Base-by-base conservation (phyloP, 2,797 vertebrate species). In the Rhynchonycteris naso region DNA sequence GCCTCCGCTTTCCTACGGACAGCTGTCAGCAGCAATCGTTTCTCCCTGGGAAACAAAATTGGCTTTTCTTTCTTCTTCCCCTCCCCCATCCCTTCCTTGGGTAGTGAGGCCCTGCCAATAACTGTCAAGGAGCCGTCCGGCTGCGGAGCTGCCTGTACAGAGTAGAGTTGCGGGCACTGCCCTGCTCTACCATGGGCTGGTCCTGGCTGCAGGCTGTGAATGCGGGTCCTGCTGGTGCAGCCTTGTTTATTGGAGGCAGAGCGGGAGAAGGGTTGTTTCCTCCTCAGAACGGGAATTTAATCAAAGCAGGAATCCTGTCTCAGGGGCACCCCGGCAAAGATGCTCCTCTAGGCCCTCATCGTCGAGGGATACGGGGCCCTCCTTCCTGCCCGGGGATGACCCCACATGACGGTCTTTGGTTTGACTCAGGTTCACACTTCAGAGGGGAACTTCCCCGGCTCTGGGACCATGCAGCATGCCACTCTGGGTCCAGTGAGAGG, bases 1-100 rank as follows among this genome's bases (percentile, higher is more conserved):
- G 97, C 93, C 94, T 94, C 91, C 0, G 94, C 92, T 96, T 98
- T 98, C 97, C 98, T 98, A 98, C 93, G 98, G 98, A 98, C 98
- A 98, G 98, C 98, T 98, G 98, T 98, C 98, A 98, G 97, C 97
- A 85, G 95, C 87, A 92, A 96, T 96, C 43, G 96, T 97, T 98
- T 91, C 97, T 97, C 91, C 75, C 90, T 33, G 61, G 58, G 94
- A 94, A 96, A 94, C 94, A 80, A 97, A 97, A 97, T 97, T 97
- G 83, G 96, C 97, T 97, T 96, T 95, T 86, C 96, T 97, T 93
- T 79, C 71, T 1, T 1, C 30, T 61, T 75, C 91, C 30, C 86
- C 94, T 95, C 92, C 94, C 66, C 97, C 91, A 65, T 4, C 72
- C 43, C 0, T 0, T 80, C 87, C 96, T 95, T 90, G 91, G 95